Evolutionary conservation across 2,797 vertebrate species (phyloP).

Genomic region (Tachyglossus aculeatus): DNA sequence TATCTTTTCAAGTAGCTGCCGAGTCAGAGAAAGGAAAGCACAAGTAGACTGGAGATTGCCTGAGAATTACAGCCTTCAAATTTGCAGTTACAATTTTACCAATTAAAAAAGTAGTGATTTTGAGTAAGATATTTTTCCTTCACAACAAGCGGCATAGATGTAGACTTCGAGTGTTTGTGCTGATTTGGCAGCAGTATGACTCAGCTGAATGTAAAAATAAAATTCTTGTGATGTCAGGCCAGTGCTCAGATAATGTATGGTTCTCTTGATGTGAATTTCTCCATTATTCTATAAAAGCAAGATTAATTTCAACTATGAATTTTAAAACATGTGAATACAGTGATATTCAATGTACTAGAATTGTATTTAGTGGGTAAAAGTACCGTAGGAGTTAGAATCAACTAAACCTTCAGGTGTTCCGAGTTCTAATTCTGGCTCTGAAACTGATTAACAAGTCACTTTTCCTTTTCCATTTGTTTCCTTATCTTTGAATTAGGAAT

Average conservation of each 20-base stretch:
- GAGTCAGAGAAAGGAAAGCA: no score
- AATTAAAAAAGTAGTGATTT: constrained; percentile 67
- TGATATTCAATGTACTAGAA: constrained; percentile 44
- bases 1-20: no score
- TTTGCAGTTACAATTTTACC: constrained; percentile 46
- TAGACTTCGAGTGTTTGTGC: constrained; percentile 66
- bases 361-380: constrained; percentile 26
- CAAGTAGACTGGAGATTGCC: no score
- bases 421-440: no score
- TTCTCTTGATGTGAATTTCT: constrained; percentile 59
- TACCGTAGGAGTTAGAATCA: not conserved
- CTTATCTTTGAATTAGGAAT: no score
- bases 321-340: constrained; percentile 46
- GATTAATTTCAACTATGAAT: constrained; percentile 39
- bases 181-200: constrained; percentile 63
- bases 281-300: constrained; percentile 41
- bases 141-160: constrained; percentile 63
- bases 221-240: constrained; percentile 66
- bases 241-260: constrained; percentile 64
- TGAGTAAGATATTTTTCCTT: constrained; percentile 58
- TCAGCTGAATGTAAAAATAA: constrained; percentile 65
- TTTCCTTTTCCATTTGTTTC: no score
- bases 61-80: no score
- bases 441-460: no score
- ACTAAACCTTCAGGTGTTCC: constrained; percentile 7